Conservation (phyloP, 2,888 invertebrate species). For the Cactoblastis cactorum region DNA sequence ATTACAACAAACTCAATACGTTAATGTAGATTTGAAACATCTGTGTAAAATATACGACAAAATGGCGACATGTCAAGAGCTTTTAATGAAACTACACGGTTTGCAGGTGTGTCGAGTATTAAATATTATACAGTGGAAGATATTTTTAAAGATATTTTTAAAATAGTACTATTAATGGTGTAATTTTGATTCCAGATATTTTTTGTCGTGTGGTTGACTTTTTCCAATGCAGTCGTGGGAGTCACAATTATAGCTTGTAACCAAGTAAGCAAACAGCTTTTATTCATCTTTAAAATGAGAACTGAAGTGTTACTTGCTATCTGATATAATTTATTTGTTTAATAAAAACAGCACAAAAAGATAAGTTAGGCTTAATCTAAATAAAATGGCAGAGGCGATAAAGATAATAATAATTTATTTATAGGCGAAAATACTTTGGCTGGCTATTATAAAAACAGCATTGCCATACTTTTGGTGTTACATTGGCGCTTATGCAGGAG, state of each 20-base stretch:
- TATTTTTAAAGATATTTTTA: no score
- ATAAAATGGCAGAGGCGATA: no score
- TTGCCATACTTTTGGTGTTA: slow-evolving; percentile 45
- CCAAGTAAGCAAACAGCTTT: slow-evolving; percentile 35
- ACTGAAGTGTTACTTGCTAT: no score
- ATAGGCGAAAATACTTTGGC: slow-evolving; percentile 32
- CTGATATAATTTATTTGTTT: no score
- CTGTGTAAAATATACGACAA: slow-evolving; percentile 50
- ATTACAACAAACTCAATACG: slow-evolving; percentile 12
- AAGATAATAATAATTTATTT: slow-evolving; percentile 15
- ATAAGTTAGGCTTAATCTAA: no score
- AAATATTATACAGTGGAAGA: no score
- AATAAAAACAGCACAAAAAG: no score
- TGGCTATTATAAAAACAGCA: slow-evolving; percentile 33
- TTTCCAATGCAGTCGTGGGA: slow-evolving; percentile 46
- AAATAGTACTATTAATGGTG: no score
- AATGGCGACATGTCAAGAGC: slow-evolving; percentile 38
- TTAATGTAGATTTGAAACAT: slow-evolving; percentile 27
- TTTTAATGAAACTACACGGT: slow-evolving; percentile 46
- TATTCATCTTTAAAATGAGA: no score
- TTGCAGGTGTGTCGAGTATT: slow-evolving; percentile 31
- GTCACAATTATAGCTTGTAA: slow-evolving; percentile 39
- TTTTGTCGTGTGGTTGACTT: slow-evolving; percentile 49
- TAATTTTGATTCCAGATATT: slow-evolving; percentile 34
- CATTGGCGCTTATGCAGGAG: slow-evolving; percentile 40